These are phyloP conservation scores for Lordiphosa mommai DNA, from an alignment of 1,140 invertebrate species.

Conservation along the genomic window DNA sequence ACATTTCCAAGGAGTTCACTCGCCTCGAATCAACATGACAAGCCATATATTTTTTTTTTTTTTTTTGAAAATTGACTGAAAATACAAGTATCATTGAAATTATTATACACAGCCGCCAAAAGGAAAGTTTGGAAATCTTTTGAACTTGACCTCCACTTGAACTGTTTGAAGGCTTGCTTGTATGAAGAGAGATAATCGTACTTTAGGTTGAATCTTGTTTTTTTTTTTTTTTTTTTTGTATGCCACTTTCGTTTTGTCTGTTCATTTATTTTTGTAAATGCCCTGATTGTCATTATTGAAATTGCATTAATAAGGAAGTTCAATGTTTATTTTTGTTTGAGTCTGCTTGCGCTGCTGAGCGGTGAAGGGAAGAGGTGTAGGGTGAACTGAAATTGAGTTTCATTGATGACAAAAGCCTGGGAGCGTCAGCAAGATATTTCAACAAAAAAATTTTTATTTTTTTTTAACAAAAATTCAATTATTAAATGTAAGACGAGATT, in stretches of 20 bases:
- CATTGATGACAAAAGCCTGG: not conserved
- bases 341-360: slow-evolving; percentile 19
- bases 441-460: not conserved
- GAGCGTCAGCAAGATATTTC: not conserved
- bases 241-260: slow-evolving; percentile 58
- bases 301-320: slow-evolving; percentile 76
- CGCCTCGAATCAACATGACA: slow-evolving; percentile 24
- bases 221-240: slow-evolving; percentile 3
- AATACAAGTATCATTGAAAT: slow-evolving; percentile 14
- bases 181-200: slow-evolving; percentile 26
- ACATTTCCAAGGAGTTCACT: slow-evolving; percentile 65
- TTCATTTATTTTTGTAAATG: slow-evolving; percentile 33
- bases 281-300: slow-evolving; percentile 57
- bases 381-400: not conserved
- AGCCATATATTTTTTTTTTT: slow-evolving; percentile 8
- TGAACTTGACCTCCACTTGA: slow-evolving; percentile 43
- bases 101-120: not conserved
- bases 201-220: slow-evolving; percentile 1
- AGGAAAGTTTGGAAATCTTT: slow-evolving; percentile 2
- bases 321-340: slow-evolving; percentile 68
- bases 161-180: slow-evolving; percentile 7
- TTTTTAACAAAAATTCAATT: not conserved
- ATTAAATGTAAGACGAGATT: not conserved
- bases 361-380: not conserved
- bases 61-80: slow-evolving; percentile 30